Percentiles rank a stretch among this genome's conserved stretches.
Conservation (phyloP, 2,113 vertebrate genomes). For the Chamaetylas fuelleborni region DNA sequence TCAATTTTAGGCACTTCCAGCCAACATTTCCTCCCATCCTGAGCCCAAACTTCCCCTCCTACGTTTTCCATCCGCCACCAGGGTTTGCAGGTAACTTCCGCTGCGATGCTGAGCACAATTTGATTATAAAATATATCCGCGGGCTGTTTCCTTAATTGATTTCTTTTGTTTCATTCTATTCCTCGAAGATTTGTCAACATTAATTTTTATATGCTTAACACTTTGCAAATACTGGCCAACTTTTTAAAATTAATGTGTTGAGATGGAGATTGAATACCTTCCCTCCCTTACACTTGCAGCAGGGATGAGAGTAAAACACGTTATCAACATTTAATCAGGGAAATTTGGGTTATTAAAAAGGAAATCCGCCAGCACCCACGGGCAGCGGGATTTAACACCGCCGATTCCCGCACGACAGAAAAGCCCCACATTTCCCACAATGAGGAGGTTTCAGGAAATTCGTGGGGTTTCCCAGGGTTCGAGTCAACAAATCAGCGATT, state of each 20-base stretch:
- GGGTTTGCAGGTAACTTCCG: neutral
- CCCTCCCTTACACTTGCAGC: neutral
- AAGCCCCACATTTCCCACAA: neutral
- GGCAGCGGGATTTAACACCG: neutral
- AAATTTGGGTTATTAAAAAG: neutral
- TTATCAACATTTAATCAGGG: neutral
- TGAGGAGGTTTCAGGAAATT: fast-evolving
- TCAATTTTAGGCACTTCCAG: neutral
- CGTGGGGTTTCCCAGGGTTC: neutral
- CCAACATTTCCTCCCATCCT: neutral
- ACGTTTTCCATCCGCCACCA: neutral
- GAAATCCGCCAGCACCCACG: neutral
- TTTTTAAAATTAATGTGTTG: constrained; percentile 80
- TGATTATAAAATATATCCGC: constrained; percentile 58
- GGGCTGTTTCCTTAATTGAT: constrained; percentile 79
- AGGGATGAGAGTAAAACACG: neutral
- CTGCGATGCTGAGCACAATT: neutral
- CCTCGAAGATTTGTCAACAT: constrained; percentile 83
- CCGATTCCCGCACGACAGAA: neutral
- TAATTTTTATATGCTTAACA: constrained; percentile 76
- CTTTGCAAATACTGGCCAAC: constrained; percentile 74
- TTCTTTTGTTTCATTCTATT: constrained; percentile 78
- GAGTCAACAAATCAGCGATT: neutral
- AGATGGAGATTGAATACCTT: constrained; percentile 70
- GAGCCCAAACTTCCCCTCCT: neutral